Evolutionary conservation across 1,140 invertebrate species (phyloP), one percentile per base, ranked within the genome.

Genomic region (Neodiprion virginianus): DNA sequence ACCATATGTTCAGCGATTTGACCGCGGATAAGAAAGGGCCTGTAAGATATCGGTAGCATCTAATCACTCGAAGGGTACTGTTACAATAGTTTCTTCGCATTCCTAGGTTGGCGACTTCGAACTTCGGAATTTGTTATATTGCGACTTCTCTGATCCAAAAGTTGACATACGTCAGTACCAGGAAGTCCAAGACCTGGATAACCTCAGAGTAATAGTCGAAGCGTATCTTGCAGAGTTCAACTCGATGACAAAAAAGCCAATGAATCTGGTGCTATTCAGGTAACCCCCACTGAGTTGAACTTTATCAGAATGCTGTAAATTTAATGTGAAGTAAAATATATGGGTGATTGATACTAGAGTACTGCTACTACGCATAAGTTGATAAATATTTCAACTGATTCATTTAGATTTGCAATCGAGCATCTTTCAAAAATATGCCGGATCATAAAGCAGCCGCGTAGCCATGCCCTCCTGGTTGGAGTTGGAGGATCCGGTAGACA

Each of bases 201-300:
- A 93, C 72, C 89, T 99, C 66, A 92, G 93, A 77, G 90, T 91
- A 0, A 95, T 97, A n/a, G 96, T 97, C 0, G 97, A 98, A 83
- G 93, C 93, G 0, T 98, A 96, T 89, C 89, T 99, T 12, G 93
- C 94, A 2, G 97, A 99, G 83, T 99, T 94, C 81, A 99, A 99
- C 85, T 96, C 97, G 75, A 96, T 99, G 94, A 96, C 95, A 23
- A 99, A 98, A 85, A 98, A 98, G 83, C 97, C 97, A 0, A 99
- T 99, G 97, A 96, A 97, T 89, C 89, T 99, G 67, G 97, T 99
- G 5, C 88, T 99, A 40, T 99, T 99, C 85, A 94, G 94, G 95
- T 94, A 86, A 76, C 48, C 5, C 53, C 5, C 28, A 3, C 71
- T 17, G 53, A 65, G 40, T 17, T 40, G 5, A 40, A 40, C 28